Percentiles rank a stretch among this genome's conserved stretches.
Conservation (phyloP, 2,113 vertebrate species). For the Protobothrops mucrosquamatus region DNA sequence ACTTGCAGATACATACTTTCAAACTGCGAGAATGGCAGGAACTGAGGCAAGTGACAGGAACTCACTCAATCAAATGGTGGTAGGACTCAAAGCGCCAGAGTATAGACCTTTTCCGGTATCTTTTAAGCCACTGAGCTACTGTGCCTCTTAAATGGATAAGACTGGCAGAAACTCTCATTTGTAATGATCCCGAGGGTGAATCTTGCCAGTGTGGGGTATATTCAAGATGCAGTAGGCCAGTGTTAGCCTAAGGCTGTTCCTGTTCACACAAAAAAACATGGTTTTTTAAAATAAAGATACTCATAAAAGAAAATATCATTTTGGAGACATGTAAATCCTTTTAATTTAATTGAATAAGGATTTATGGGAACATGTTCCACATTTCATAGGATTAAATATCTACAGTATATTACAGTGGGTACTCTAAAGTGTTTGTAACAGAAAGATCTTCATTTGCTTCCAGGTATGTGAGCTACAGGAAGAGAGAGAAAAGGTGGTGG, state of each 20-base stretch:
- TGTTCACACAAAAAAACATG: slow-evolving; percentile 46
- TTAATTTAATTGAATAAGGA: slow-evolving; percentile 61
- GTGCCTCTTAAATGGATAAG: background rate
- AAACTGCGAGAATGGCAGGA: background rate
- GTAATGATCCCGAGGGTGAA: background rate
- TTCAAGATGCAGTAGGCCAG: background rate
- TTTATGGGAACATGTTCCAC: slow-evolving; percentile 59
- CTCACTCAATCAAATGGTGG: background rate
- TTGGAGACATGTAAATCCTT: slow-evolving; percentile 58
- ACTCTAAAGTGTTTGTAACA: slow-evolving; percentile 56
- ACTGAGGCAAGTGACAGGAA: background rate
- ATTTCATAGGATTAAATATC: slow-evolving; percentile 60
- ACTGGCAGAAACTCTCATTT: background rate
- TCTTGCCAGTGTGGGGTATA: background rate
- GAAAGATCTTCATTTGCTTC: slow-evolving; percentile 51
- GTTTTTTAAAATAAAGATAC: slow-evolving; percentile 5
- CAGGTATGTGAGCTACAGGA: slow-evolving; percentile 47
- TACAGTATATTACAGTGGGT: slow-evolving; percentile 52
- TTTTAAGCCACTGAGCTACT: background rate
- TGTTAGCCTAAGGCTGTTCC: background rate
- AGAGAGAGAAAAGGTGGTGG: slow-evolving; percentile 44
- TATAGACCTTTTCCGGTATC: background rate
- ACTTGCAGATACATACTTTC: background rate
- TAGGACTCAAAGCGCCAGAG: background rate
- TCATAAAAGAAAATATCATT: slow-evolving; percentile 58